These are phyloP conservation scores for Cepaea nemoralis DNA, from an alignment of 1,140 invertebrate species.

Conservation along the genomic window DNA sequence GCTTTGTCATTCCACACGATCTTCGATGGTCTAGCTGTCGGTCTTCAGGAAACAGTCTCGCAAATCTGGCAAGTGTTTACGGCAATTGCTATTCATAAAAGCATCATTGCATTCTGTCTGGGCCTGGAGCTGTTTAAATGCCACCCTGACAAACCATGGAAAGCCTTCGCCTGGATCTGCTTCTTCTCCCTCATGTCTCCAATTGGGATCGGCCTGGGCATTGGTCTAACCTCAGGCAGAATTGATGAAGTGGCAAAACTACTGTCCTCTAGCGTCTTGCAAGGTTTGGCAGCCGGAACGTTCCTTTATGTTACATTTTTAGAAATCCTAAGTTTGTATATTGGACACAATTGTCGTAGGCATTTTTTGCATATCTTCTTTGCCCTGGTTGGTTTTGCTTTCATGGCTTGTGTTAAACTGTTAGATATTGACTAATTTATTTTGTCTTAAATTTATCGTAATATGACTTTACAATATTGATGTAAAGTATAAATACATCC, in stretches of 20 bases:
- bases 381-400: conserved; percentile 46
- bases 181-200: conserved; percentile 80
- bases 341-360: conserved; percentile 46
- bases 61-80: conserved; percentile 81
- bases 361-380: conserved; percentile 48
- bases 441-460: too few species aligned
- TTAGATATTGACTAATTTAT: conserved; percentile 35
- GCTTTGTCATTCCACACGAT: conserved; percentile 65
- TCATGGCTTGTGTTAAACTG: conserved; percentile 48
- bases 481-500: too few species aligned
- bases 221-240: conserved; percentile 70
- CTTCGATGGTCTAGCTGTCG: conserved; percentile 66
- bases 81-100: conserved; percentile 78
- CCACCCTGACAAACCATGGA: conserved; percentile 72
- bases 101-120: conserved; percentile 84
- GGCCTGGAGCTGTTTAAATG: conserved; percentile 79
- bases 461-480: too few species aligned
- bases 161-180: conserved; percentile 55
- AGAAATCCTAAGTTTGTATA: conserved; percentile 83
- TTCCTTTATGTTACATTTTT: conserved; percentile 92
- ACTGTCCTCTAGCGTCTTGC: conserved; percentile 73
- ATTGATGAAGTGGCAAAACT: conserved; percentile 51
- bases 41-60: conserved; percentile 66
- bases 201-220: conserved; percentile 75
- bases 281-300: conserved; percentile 85